These are phyloP conservation scores for Melopsittacus undulatus DNA, from an alignment of 2,797 vertebrate genomes.

Conservation along the genomic window DNA sequence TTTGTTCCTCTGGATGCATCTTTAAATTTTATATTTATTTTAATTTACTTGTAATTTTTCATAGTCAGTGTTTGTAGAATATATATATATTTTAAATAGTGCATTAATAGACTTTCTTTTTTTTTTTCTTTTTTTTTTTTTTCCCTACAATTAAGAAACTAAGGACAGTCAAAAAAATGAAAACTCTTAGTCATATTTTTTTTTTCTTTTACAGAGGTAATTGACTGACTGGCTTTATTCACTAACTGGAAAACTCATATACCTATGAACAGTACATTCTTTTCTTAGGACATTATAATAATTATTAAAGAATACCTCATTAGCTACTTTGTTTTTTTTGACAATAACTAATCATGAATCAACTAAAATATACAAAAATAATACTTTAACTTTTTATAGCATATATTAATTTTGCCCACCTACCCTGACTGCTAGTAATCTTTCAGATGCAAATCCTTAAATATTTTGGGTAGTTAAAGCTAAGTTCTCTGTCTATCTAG, in stretches of 20 bases:
- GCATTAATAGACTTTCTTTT: neutral
- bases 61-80: neutral
- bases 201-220: neutral
- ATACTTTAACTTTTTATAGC: conserved; percentile 19
- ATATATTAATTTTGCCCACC: neutral
- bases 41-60: neutral
- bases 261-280: conserved; percentile 22
- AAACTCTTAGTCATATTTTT: neutral
- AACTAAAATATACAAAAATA: conserved; percentile 25
- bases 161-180: neutral
- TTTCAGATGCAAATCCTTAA: conserved; percentile 41
- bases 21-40: neutral
- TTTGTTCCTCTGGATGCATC: neutral
- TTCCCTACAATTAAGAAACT: neutral
- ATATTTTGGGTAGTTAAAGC: neutral
- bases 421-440: neutral
- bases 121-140: rapidly evolving
- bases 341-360: conserved; percentile 33
- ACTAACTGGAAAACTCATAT: conserved; percentile 16
- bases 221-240: conserved; percentile 44
- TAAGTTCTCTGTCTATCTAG: neutral
- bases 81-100: neutral
- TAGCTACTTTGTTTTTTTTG: conserved; percentile 14
- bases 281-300: conserved; percentile 33
- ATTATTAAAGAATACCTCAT: conserved; percentile 57